phyloP scores from a whole-genome alignment of 2,888 invertebrate species.

The Carabus problematicus region DNA sequence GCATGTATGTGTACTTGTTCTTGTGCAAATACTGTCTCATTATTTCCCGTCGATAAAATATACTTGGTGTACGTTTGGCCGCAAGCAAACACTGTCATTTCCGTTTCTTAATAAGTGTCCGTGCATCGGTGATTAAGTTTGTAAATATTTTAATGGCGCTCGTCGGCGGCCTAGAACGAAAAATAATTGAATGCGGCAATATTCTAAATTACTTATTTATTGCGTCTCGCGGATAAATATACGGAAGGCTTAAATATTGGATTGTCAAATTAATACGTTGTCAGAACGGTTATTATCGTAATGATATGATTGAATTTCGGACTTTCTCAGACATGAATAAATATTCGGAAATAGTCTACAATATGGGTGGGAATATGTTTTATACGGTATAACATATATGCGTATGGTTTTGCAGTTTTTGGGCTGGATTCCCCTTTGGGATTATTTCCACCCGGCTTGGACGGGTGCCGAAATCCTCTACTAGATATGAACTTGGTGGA shows the following conservation, averaged over 20 bases:
- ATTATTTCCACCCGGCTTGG: slow-evolving; percentile 78
- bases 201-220: slow-evolving; percentile 3
- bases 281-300: slow-evolving; percentile 1
- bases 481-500: slow-evolving; percentile 72
- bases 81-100: slow-evolving; percentile 8
- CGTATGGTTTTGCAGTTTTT: slow-evolving; percentile 67
- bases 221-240: background rate
- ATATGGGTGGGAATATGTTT: background rate
- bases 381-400: background rate
- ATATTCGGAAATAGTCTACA: background rate
- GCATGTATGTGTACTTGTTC: background rate
- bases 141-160: slow-evolving; percentile 25
- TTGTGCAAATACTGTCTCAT: slow-evolving; percentile 13
- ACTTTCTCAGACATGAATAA: too few relatives aligned
- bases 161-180: slow-evolving; percentile 13
- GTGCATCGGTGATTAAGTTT: slow-evolving; percentile 28
- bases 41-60: background rate
- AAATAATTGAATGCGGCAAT: background rate
- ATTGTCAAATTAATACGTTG: slow-evolving; percentile 6
- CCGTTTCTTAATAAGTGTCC: slow-evolving; percentile 12
- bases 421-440: slow-evolving; percentile 77
- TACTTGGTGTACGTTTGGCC: background rate
- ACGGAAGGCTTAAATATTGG: slow-evolving; percentile 14
- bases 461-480: slow-evolving; percentile 75
- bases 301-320: too few relatives aligned